Conservation (phyloP, 2,113 vertebrate genomes). For the Bothrops jararaca region DNA sequence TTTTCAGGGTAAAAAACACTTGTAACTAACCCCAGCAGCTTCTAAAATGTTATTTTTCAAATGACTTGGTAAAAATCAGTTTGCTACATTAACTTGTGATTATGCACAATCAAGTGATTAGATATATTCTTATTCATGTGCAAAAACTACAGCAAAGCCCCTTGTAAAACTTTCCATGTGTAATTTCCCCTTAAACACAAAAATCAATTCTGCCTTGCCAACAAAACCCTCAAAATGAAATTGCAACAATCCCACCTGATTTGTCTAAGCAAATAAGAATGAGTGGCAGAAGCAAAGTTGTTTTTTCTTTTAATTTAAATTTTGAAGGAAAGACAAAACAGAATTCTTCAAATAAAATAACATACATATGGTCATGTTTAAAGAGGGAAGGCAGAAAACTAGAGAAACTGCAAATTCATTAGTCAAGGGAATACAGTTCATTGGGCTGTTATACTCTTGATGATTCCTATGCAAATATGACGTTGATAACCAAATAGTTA, state of each 20-base stretch:
- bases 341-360: background rate
- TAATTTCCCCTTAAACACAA: background rate
- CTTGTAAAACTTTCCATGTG: background rate
- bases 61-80: background rate
- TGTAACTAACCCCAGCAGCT: background rate
- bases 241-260: background rate
- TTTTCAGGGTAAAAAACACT: background rate
- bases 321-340: background rate
- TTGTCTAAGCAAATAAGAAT: background rate
- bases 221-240: background rate
- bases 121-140: background rate
- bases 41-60: slow-evolving; percentile 2
- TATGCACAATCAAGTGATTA: slow-evolving; percentile 12
- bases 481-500: background rate
- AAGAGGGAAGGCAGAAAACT: background rate
- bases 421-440: background rate
- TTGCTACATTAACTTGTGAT: background rate
- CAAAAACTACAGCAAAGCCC: background rate
- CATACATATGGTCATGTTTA: background rate
- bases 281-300: background rate
- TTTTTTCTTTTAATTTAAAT: background rate
- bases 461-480: background rate
- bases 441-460: background rate
- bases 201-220: background rate
- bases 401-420: background rate